These are phyloP conservation scores for Pristis pectinata DNA, from an alignment of 2,797 vertebrate genomes.

Conservation along the genomic window DNA sequence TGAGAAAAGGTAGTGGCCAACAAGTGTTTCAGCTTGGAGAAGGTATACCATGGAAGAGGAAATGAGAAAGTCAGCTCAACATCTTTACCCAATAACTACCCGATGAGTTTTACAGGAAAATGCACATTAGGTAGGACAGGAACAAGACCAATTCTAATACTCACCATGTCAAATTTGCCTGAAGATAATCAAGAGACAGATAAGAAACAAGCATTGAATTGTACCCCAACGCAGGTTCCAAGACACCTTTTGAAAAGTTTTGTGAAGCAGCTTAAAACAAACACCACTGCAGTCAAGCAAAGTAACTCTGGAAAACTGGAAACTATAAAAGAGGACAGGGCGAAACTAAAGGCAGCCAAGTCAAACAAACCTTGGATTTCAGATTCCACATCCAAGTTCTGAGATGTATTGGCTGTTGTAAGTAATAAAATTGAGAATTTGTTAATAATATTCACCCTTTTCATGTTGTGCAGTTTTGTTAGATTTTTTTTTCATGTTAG, in stretches of 20 bases:
- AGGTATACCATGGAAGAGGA: background rate
- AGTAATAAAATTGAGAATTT: constrained; percentile 41
- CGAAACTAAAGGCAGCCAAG: constrained; percentile 4
- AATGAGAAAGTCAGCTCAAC: background rate
- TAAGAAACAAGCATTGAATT: background rate
- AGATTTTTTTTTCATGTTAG: background rate
- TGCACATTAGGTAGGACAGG: background rate
- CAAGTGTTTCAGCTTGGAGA: no score
- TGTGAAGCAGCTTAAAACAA: background rate
- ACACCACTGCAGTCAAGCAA: background rate
- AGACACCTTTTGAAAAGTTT: background rate
- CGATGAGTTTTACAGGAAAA: background rate
- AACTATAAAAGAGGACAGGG: background rate
- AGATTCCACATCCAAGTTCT: constrained; percentile 55
- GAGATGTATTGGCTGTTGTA: constrained; percentile 51
- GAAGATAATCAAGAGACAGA: background rate
- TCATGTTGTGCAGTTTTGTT: background rate
- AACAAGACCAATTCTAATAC: background rate
- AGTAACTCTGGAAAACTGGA: background rate
- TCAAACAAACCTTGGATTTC: constrained; percentile 60
- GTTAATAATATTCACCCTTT: constrained; percentile 34
- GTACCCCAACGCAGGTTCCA: background rate
- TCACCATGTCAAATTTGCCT: background rate
- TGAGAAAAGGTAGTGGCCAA: background rate
- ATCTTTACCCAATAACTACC: background rate